Evolutionary conservation across 2,113 vertebrate species (phyloP).

Genomic region (Fulmarus glacialis): DNA sequence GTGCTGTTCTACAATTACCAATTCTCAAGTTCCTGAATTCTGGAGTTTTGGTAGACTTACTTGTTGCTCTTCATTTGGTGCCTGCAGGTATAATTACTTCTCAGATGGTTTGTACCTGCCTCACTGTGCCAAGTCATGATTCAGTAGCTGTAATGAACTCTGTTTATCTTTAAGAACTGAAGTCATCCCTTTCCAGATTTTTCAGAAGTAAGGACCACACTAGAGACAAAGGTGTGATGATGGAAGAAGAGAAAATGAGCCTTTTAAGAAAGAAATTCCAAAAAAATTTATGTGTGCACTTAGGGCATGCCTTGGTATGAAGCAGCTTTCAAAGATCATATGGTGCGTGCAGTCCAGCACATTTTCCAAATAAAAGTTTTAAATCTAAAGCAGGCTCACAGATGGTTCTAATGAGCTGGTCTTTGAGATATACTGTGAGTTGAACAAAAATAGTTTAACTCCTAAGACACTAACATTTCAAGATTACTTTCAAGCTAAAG

Average conservation of each 20-base stretch:
- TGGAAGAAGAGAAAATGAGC: not conserved
- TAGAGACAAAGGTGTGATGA: not conserved
- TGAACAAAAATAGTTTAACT: slow-evolving; percentile 37
- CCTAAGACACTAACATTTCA: not conserved
- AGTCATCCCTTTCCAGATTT: not conserved
- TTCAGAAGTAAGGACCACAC: not conserved
- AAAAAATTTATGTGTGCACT: not conserved
- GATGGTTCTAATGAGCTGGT: slow-evolving; percentile 57
- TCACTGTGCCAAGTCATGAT: not conserved
- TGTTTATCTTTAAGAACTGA: not conserved
- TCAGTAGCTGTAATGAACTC: not conserved
- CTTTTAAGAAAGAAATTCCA: not conserved
- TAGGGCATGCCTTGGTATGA: not conserved
- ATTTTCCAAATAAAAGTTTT: slow-evolving; percentile 3
- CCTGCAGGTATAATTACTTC: not conserved
- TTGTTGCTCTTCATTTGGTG: not conserved
- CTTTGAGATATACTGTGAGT: not conserved
- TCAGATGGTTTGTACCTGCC: not conserved
- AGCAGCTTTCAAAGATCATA: not conserved
- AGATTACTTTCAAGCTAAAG: not conserved
- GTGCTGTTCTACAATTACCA: not conserved
- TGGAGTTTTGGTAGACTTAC: not conserved
- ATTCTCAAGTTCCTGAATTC: not conserved
- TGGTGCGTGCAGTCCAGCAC: slow-evolving; percentile 12
- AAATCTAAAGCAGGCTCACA: slow-evolving; percentile 40